These are phyloP conservation scores for Catocala fraxini DNA, from an alignment of 2,888 invertebrate genomes.

Conservation along the genomic window DNA sequence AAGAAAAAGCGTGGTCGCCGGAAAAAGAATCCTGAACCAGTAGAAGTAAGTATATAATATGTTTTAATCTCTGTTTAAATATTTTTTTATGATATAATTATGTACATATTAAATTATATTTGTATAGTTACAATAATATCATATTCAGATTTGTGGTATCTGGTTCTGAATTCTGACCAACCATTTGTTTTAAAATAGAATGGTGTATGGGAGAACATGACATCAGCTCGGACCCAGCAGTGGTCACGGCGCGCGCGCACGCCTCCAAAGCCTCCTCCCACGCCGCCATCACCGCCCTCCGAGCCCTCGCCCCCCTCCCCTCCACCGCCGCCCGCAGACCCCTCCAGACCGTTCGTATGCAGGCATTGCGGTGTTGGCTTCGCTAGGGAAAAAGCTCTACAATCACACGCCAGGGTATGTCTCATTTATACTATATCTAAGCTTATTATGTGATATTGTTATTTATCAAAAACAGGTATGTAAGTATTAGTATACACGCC, in stretches of 20 bases:
- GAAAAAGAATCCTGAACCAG: conserved; percentile 78
- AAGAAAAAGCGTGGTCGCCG: conserved; percentile 82
- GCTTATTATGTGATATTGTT: too few species aligned
- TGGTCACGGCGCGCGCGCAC: conserved; percentile 74
- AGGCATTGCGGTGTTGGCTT: conserved; percentile 90
- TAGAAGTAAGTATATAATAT: conserved; percentile 59
- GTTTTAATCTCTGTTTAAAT: too few species aligned
- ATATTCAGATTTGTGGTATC: too few species aligned
- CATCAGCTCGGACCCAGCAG: conserved; percentile 85
- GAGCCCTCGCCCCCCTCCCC: conserved; percentile 57
- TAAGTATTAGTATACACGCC: too few species aligned
- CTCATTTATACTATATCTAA: neutral
- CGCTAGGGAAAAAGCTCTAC: conserved; percentile 93
- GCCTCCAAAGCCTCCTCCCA: conserved; percentile 63
- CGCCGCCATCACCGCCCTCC: conserved; percentile 60
- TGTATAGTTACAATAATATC: too few species aligned
- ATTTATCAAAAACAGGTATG: too few species aligned
- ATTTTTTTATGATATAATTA: too few species aligned
- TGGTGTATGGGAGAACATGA: conserved; percentile 83
- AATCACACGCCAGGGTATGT: conserved; percentile 90
- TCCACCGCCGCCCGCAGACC: conserved; percentile 84
- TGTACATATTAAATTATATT: too few species aligned
- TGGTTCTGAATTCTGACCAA: too few species aligned
- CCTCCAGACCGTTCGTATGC: conserved; percentile 93
- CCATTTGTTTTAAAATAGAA: conserved; percentile 56